phyloP scores from a whole-genome alignment of 92 coral and sea anemone species.

The Phenganax stokvisi region DNA sequence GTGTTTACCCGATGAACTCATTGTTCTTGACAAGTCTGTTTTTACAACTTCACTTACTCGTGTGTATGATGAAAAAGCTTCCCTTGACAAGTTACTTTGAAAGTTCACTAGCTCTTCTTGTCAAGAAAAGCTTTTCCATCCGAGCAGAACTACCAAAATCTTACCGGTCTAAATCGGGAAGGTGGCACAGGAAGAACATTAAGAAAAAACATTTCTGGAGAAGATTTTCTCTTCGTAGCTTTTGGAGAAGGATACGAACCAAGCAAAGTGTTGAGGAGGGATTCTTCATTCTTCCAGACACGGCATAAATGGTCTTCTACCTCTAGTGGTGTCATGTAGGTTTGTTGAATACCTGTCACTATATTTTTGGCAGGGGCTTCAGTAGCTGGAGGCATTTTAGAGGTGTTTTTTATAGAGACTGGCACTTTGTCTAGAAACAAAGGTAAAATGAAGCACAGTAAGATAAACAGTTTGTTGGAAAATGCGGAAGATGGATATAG shows the following conservation, averaged over 20 bases:
- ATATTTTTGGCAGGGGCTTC: conserved; percentile 45
- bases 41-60: too few species aligned
- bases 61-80: neutral
- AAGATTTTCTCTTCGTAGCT: conserved; percentile 63
- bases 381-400: neutral
- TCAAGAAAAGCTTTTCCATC: neutral
- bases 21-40: too few species aligned
- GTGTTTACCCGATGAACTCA: too few species aligned
- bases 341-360: conserved; percentile 59
- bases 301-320: conserved; percentile 62
- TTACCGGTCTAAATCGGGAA: conserved; percentile 93
- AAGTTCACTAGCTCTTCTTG: neutral
- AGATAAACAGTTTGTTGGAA: neutral
- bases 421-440: conserved; percentile 36
- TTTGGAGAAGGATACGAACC: conserved; percentile 83
- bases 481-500: too few species aligned
- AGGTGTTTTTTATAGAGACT: neutral
- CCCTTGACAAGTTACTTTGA: neutral
- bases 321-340: conserved; percentile 67
- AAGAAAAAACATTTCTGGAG: conserved; percentile 78
- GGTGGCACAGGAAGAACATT: conserved; percentile 91
- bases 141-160: conserved; percentile 10
- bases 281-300: conserved; percentile 75
- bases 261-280: conserved; percentile 56
- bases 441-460: neutral